These are phyloP conservation scores for Sipha maydis DNA, from an alignment of 2,888 invertebrate genomes.

Conservation along the genomic window DNA sequence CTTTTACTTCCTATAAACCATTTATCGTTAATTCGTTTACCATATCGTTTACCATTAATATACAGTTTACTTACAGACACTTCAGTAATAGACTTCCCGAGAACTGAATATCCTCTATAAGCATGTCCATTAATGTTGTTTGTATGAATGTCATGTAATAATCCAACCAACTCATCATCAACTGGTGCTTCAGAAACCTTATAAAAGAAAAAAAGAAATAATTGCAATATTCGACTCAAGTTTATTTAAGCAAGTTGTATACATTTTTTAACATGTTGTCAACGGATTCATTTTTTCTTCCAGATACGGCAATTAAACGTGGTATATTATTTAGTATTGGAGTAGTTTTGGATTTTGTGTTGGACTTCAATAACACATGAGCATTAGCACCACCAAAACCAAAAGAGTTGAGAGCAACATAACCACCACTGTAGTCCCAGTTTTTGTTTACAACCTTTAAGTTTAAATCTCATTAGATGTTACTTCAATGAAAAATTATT, in stretches of 20 bases:
- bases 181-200: constrained; percentile 70
- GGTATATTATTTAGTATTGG: constrained; percentile 72
- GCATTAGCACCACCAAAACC: constrained; percentile 98
- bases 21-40: no score
- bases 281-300: constrained; percentile 85
- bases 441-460: constrained; percentile 81
- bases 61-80: constrained; percentile 67
- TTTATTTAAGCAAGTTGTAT: not conserved
- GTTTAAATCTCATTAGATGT: not conserved
- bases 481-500: not conserved
- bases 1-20: constrained; percentile 29
- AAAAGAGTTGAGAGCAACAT: constrained; percentile 94
- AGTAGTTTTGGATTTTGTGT: constrained; percentile 76
- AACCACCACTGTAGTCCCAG: constrained; percentile 88
- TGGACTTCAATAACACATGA: constrained; percentile 86
- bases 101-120: constrained; percentile 83
- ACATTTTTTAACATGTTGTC: constrained; percentile 75
- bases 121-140: constrained; percentile 79
- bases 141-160: constrained; percentile 80
- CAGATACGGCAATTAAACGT: constrained; percentile 81
- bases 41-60: constrained; percentile 24
- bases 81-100: constrained; percentile 71
- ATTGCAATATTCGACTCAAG: not conserved
- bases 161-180: constrained; percentile 80
- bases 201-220: not conserved